Conservation (phyloP, 2,113 vertebrate genomes). For the Scatophagus argus region DNA sequence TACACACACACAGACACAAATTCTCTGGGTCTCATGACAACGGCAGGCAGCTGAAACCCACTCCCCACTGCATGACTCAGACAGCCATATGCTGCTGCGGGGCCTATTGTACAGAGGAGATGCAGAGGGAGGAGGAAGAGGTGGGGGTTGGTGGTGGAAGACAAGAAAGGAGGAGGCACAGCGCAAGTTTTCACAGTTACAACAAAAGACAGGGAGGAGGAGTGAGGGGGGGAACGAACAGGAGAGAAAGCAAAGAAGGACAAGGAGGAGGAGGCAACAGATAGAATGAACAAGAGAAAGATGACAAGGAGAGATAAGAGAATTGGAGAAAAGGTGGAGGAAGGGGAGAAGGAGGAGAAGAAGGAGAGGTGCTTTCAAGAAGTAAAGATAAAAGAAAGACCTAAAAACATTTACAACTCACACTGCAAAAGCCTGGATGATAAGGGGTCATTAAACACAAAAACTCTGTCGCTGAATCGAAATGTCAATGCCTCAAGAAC, state of each 20-base stretch:
- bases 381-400: constrained; percentile 9
- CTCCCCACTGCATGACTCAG: constrained; percentile 72
- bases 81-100: constrained; percentile 71
- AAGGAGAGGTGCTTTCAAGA: constrained; percentile 28
- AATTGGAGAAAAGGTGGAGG: constrained; percentile 32
- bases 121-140: constrained; percentile 43
- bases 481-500: neutral
- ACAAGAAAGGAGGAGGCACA: constrained; percentile 58
- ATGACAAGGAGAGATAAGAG: constrained; percentile 54
- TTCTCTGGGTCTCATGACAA: constrained; percentile 57
- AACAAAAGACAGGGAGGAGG: constrained; percentile 70
- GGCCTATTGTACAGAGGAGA: constrained; percentile 67
- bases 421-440: neutral
- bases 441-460: constrained; percentile 2
- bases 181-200: constrained; percentile 52
- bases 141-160: constrained; percentile 47
- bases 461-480: constrained; percentile 13
- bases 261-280: constrained; percentile 59
- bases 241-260: constrained; percentile 49
- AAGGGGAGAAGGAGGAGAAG: constrained; percentile 21
- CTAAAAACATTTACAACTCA: constrained; percentile 13
- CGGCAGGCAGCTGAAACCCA: constrained; percentile 52
- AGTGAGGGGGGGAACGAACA: constrained; percentile 34
- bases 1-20: neutral
- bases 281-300: constrained; percentile 60